These are phyloP conservation scores for Berghia stephanieae DNA, from an alignment of 1,140 invertebrate species.

Conservation along the genomic window DNA sequence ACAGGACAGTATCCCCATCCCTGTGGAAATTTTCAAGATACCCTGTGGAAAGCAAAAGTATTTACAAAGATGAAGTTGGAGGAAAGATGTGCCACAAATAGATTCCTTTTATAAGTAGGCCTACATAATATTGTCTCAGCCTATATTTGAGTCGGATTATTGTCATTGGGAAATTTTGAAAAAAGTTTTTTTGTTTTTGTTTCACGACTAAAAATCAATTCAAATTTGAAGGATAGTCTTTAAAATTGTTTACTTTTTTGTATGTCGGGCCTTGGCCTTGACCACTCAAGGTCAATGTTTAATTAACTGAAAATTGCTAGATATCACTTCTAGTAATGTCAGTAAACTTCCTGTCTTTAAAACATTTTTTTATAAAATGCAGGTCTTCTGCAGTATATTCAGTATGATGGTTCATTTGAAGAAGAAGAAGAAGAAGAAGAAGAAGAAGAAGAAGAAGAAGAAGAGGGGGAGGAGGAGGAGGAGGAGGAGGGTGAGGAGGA, in stretches of 20 bases:
- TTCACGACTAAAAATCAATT: background rate
- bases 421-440: slow-evolving; percentile 10
- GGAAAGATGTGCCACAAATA: background rate
- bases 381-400: background rate
- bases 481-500: background rate
- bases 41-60: slow-evolving; percentile 11
- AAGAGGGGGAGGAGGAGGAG: background rate
- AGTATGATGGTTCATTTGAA: background rate
- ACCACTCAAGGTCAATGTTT: background rate
- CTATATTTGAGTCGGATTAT: background rate
- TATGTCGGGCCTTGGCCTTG: background rate
- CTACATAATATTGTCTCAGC: no score
- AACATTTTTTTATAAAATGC: no score
- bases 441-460: background rate
- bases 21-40: slow-evolving; percentile 29
- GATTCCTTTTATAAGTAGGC: background rate
- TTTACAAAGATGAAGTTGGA: background rate
- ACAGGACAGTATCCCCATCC: slow-evolving; percentile 14
- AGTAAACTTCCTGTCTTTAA: background rate
- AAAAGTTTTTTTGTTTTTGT: background rate
- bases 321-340: background rate
- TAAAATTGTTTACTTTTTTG: background rate
- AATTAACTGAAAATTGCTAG: background rate
- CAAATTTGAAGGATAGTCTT: background rate
- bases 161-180: background rate